These are phyloP conservation scores for Melanocharis versteri DNA, from an alignment of 2,113 vertebrate species.

Conservation along the genomic window DNA sequence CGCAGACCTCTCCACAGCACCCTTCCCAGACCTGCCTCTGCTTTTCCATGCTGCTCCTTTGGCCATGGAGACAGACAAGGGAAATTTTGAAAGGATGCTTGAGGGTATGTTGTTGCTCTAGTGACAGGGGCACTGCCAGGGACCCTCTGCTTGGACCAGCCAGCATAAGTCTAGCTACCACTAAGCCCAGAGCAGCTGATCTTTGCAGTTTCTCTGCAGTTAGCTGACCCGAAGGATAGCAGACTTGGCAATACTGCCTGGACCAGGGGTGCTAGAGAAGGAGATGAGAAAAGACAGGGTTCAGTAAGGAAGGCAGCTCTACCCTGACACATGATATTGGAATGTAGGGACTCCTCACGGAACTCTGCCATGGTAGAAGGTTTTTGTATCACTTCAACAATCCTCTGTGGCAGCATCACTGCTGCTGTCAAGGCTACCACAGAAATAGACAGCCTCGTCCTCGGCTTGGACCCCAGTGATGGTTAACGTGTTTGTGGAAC, in stretches of 20 bases:
- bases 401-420: neutral
- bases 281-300: neutral
- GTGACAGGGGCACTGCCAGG: neutral
- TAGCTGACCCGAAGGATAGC: neutral
- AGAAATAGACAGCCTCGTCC: neutral
- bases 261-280: neutral
- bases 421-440: neutral
- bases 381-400: neutral
- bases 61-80: neutral
- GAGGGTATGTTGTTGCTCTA: neutral
- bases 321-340: neutral
- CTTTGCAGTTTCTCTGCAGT: neutral
- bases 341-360: neutral
- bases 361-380: neutral
- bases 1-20: too few species aligned
- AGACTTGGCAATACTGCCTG: neutral
- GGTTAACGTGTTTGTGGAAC: fast-evolving
- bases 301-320: neutral
- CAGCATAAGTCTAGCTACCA: neutral
- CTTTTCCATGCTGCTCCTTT: neutral
- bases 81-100: neutral
- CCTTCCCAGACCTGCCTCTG: neutral
- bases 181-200: neutral
- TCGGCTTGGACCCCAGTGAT: neutral
- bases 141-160: too few species aligned